These are phyloP conservation scores for Champsocephalus esox DNA, from an alignment of 2,797 vertebrate species.

Conservation along the genomic window DNA sequence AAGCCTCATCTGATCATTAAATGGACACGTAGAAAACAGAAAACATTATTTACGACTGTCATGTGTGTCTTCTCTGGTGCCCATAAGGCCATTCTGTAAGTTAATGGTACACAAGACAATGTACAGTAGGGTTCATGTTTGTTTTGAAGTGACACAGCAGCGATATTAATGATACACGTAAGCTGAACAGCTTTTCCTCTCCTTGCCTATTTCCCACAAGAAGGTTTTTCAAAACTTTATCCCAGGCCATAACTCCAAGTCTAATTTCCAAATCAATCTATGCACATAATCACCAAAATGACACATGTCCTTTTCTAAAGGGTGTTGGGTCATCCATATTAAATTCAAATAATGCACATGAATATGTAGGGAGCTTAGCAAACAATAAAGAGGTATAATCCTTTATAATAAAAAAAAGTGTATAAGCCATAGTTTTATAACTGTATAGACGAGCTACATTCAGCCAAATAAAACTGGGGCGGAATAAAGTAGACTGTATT, in stretches of 20 bases:
- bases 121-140: no score
- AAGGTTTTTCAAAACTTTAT: no score
- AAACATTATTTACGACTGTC: neutral
- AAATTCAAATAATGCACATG: neutral
- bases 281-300: neutral
- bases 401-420: neutral
- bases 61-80: neutral
- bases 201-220: neutral
- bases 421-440: constrained; percentile 5
- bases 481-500: constrained; percentile 8
- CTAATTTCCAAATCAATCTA: neutral
- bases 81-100: neutral
- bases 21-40: neutral
- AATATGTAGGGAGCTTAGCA: neutral
- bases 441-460: constrained; percentile 1
- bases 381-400: neutral
- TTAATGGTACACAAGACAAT: neutral
- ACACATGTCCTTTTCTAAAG: neutral
- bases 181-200: constrained; percentile 1
- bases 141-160: neutral
- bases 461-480: constrained; percentile 17
- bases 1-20: no score
- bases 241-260: no score
- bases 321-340: no score
- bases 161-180: constrained; percentile 11